phyloP scores from a whole-genome alignment of 2,113 vertebrate species.

The Montifringilla adamsi region DNA sequence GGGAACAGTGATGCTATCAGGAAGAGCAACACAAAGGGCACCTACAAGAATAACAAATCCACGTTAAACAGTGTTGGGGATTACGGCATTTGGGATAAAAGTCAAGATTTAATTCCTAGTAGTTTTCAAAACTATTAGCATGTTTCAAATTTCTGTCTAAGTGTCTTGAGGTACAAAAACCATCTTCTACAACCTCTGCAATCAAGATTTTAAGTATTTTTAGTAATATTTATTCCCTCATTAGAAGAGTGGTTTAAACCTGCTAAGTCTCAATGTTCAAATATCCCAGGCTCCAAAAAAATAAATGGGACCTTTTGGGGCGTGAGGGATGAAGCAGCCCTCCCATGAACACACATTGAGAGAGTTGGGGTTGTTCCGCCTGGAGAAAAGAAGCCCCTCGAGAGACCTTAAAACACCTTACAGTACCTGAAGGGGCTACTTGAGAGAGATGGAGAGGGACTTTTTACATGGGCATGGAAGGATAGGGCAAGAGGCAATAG shows the following conservation, averaged over 20 bases:
- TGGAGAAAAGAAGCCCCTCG: neutral
- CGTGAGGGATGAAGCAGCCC: neutral
- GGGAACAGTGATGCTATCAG: neutral
- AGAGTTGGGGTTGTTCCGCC: fast-evolving
- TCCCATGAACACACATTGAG: no score
- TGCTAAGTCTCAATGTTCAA: neutral
- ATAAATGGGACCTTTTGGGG: neutral
- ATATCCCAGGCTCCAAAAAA: neutral
- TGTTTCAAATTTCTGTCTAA: neutral
- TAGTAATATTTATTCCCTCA: neutral
- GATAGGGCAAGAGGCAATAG: neutral
- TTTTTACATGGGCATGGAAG: neutral
- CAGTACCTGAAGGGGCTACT: neutral
- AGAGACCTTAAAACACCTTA: neutral
- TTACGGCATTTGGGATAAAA: neutral
- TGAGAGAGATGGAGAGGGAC: neutral
- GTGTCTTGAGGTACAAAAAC: neutral
- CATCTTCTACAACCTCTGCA: neutral
- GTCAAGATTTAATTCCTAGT: neutral
- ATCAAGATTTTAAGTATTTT: neutral
- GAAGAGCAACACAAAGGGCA: neutral
- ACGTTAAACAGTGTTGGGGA: neutral
- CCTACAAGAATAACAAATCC: neutral
- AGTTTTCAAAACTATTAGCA: neutral
- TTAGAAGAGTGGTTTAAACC: neutral